A percentile compares a stretch with the other conserved stretches of the same genome.
Evolutionary conservation across 1,140 invertebrate species (phyloP).

Genomic region (Diabrotica virgifera): DNA sequence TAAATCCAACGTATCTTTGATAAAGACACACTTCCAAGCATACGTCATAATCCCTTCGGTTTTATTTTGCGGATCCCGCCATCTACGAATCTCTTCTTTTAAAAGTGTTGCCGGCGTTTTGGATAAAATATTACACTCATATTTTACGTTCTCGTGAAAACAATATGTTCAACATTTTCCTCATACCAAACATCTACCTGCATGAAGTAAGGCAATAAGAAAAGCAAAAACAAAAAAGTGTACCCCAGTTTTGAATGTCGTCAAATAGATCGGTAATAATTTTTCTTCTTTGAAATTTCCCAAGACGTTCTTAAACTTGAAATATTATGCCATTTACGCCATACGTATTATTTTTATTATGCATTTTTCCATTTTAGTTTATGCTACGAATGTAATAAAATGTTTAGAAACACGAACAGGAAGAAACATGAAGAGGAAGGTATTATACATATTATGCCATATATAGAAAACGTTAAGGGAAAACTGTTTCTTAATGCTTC

Average conservation of each 20-base stretch:
- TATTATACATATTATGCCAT: too few relatives aligned
- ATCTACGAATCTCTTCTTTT: background rate
- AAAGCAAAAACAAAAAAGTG: slow-evolving; percentile 2
- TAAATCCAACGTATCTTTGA: too few relatives aligned
- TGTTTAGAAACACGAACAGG: too few relatives aligned
- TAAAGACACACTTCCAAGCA: too few relatives aligned
- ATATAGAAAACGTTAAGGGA: too few relatives aligned
- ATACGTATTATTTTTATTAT: background rate
- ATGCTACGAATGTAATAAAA: too few relatives aligned
- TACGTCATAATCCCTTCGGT: background rate
- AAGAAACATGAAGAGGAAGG: too few relatives aligned
- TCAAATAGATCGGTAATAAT: background rate
- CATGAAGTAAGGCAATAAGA: background rate
- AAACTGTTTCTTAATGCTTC: too few relatives aligned
- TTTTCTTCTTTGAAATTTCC: background rate
- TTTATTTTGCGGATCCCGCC: background rate
- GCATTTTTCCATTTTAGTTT: too few relatives aligned
- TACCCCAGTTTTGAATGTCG: background rate
- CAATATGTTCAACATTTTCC: background rate
- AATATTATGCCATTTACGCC: background rate
- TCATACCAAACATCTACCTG: background rate
- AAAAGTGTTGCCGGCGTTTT: background rate
- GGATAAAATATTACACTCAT: background rate
- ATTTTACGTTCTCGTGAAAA: background rate
- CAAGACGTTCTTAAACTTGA: background rate